Evolutionary conservation across 1,140 invertebrate genomes (phyloP).

Genomic region (Camponotus floridanus): DNA sequence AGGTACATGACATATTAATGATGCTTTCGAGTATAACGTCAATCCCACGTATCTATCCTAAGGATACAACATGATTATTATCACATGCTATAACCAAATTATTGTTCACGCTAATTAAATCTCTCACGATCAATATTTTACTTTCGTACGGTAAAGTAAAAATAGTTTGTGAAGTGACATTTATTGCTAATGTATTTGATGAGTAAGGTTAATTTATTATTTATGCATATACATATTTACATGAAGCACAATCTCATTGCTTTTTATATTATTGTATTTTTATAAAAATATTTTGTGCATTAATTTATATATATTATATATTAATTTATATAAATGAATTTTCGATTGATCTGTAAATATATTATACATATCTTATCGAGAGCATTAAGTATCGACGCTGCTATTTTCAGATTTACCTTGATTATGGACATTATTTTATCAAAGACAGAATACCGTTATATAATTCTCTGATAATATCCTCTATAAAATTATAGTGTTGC

Average conservation of each 20-base stretch:
- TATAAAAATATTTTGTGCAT: neutral
- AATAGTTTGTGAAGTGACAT: neutral
- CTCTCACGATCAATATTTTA: neutral
- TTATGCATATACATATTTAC: neutral
- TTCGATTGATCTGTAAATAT: neutral
- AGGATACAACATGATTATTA: constrained; percentile 21
- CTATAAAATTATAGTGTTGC: constrained; percentile 45
- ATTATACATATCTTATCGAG: neutral
- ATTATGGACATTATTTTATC: neutral
- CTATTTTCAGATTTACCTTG: neutral
- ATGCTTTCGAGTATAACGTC: constrained; percentile 39
- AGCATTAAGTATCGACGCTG: neutral
- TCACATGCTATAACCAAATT: constrained; percentile 25
- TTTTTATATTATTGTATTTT: neutral
- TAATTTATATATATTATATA: neutral
- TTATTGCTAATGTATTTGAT: neutral
- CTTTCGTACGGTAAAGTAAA: neutral
- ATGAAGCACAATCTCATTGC: neutral
- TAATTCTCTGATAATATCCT: constrained; percentile 33
- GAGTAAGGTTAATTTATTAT: neutral
- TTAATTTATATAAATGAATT: neutral
- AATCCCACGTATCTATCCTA: neutral
- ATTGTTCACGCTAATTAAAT: constrained; percentile 1
- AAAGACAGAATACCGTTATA: neutral
- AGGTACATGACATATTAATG: constrained; percentile 47